These are phyloP conservation scores for Forbesichthys agassizii DNA, from an alignment of 2,113 vertebrate genomes.

Conservation along the genomic window DNA sequence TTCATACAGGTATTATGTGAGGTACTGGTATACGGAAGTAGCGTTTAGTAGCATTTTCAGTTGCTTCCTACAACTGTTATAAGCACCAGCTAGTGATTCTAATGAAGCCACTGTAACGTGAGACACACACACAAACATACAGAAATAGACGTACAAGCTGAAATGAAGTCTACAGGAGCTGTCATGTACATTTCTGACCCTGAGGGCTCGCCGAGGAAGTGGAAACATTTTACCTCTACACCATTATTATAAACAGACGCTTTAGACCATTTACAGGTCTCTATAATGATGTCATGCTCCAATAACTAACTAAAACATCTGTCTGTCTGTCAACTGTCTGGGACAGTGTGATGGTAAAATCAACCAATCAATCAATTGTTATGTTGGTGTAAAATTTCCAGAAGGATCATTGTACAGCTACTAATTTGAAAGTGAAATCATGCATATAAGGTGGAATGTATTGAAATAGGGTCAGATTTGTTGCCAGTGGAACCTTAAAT, in stretches of 20 bases:
- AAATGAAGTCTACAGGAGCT: not conserved
- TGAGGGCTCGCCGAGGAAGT: not conserved
- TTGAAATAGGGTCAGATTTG: not conserved
- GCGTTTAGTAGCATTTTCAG: too few relatives aligned
- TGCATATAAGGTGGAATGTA: not conserved
- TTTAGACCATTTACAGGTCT: not conserved
- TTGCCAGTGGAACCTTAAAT: conserved; percentile 14
- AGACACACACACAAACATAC: conserved; percentile 9
- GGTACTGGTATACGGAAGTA: too few relatives aligned
- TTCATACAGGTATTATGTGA: too few relatives aligned
- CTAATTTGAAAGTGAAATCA: not conserved
- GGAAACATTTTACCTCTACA: conserved; percentile 2
- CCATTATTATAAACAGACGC: not conserved
- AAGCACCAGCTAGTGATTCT: not conserved
- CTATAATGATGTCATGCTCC: not conserved
- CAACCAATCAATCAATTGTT: not conserved
- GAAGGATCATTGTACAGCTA: not conserved
- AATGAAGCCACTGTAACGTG: not conserved
- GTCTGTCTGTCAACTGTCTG: not conserved
- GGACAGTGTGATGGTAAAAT: not conserved
- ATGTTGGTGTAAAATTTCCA: too few relatives aligned
- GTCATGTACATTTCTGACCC: not conserved
- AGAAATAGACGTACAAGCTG: not conserved
- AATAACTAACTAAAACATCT: not conserved
- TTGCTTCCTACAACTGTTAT: not conserved